Evolutionary conservation across 1,140 invertebrate species (phyloP), one percentile per base, ranked within the genome.

Genomic region (Hyles vespertilio): DNA sequence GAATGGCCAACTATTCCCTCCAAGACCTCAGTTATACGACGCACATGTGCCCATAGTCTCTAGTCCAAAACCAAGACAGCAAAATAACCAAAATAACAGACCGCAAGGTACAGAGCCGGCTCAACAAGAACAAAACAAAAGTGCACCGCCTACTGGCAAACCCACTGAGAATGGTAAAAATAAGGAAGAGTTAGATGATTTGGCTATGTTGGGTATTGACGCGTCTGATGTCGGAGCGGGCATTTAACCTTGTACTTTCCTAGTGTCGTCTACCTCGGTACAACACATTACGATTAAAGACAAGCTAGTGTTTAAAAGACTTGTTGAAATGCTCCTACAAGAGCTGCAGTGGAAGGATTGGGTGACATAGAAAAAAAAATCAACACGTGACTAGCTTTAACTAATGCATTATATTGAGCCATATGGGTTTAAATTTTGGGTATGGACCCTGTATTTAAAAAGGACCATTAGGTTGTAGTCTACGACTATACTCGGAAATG

Each of bases 181-280:
- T 53, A 81, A 91, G 67, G 90, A 91, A 52, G 91, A 92, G 50
- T 71, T 92, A 58, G 93, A 94, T 47, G 93, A 94, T 63, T 75
- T 94, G 55, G 93, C 93, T 3, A 90, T 94, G 91, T 81, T 94
- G 36, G 93, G 93, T 3, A 93, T 94, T 40, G 93, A 93, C 71
- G 92, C 92, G 2, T 91, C 92, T 51, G 93, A 94, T 77, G 91
- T 93, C 70, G 92, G 92, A 7, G 92, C 92, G 8, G 65, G 74
- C 33, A 72, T 77, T 40, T 81, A 64, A 49, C 5, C 1, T 8
- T 22, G 22, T 22, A 22, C 9, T 43, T 34, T 10, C 12, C 6
- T 51, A 40, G 32, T 32, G n/a, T 7, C 1, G 43, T 10, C 43
- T 22, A 22, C 2, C 22, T 22, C 22, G 22, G 22, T 22, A 22